Conservation (phyloP, 35 echinoderm and acorn worm species). For the Apostichopus parvimensis region DNA sequence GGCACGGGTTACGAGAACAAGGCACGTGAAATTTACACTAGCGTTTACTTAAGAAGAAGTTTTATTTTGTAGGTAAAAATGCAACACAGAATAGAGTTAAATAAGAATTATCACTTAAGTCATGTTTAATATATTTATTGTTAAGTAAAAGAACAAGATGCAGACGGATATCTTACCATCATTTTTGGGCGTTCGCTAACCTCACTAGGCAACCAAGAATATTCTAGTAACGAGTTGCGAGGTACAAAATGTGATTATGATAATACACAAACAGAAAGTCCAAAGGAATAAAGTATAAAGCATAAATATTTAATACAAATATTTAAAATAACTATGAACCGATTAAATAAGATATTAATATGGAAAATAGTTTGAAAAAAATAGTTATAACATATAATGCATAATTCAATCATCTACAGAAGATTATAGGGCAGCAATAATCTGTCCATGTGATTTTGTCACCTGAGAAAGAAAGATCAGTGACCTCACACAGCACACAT, state of each 20-base stretch:
- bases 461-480: neutral
- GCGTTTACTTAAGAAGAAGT: neutral
- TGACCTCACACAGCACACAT: no score
- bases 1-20: neutral
- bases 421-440: no score
- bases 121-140: neutral
- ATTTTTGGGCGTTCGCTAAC: neutral
- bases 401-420: no score
- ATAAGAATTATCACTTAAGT: neutral
- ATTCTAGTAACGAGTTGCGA: neutral
- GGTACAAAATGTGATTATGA: neutral
- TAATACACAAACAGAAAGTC: no score
- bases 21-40: neutral
- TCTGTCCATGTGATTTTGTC: neutral
- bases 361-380: no score
- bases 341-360: no score
- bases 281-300: no score
- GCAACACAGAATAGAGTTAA: neutral
- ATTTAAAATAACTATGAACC: no score
- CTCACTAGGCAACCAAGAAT: constrained; percentile 7
- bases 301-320: no score
- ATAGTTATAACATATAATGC: no score
- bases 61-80: no score
- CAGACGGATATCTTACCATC: neutral
- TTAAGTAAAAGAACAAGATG: neutral